Conservation (phyloP, 2,797 vertebrate species). For the Lacerta agilis region DNA sequence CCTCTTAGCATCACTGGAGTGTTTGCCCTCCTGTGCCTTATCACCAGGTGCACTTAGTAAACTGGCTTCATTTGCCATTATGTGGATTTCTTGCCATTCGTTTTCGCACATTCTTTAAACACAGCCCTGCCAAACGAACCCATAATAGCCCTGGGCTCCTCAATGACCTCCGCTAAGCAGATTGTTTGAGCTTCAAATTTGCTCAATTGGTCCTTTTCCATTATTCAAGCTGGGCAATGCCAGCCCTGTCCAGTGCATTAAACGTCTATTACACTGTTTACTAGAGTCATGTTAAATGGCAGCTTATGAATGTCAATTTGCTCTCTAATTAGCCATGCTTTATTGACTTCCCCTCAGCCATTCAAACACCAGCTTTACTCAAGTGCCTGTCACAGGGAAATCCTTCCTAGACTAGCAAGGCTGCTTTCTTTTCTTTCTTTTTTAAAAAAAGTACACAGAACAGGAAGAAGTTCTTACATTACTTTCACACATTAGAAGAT, state of each 20-base stretch:
- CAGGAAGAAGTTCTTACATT: conserved; percentile 75
- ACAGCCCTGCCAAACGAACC: conserved; percentile 44
- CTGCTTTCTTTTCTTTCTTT: too few species aligned
- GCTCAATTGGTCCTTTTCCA: conserved; percentile 72
- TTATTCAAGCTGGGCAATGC: conserved; percentile 66
- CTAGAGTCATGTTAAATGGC: conserved; percentile 64
- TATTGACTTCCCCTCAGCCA: conserved; percentile 79
- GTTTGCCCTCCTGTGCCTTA: conserved; percentile 69
- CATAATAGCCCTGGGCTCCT: neutral
- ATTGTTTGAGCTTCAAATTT: conserved; percentile 70
- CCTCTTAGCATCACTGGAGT: conserved; percentile 51
- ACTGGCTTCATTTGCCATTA: conserved; percentile 43
- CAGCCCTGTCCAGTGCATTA: conserved; percentile 68
- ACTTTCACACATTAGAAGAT: conserved; percentile 44
- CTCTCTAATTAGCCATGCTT: conserved; percentile 84
- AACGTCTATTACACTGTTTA: conserved; percentile 77
- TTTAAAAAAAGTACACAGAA: conserved; percentile 28
- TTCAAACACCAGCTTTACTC: conserved; percentile 79
- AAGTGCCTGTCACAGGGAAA: conserved; percentile 81
- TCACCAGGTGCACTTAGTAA: conserved; percentile 51
- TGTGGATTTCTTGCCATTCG: conserved; percentile 42
- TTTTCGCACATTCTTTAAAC: conserved; percentile 52
- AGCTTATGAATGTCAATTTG: conserved; percentile 79
- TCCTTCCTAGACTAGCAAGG: neutral
- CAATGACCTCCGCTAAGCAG: conserved; percentile 37